Conservation (phyloP, 2,797 vertebrate species). For the Centroberyx gerrardi region DNA sequence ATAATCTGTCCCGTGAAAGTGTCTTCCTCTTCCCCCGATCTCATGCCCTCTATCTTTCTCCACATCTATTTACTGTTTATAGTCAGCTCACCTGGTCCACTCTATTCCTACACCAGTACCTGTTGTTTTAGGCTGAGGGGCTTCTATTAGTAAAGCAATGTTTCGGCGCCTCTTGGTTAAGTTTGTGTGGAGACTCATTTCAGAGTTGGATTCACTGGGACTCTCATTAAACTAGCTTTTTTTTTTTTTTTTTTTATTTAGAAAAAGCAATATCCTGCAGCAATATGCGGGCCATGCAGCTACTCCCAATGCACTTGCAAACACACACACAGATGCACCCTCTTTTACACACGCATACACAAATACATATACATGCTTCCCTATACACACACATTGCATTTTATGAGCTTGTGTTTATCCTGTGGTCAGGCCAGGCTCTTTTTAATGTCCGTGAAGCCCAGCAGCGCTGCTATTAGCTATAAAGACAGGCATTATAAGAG, state of each 20-base stretch:
- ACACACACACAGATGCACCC: conserved; percentile 51
- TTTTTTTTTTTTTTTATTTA: conserved; percentile 44
- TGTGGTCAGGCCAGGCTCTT: conserved; percentile 78
- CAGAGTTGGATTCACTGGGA: conserved; percentile 32
- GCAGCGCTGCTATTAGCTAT: conserved; percentile 77
- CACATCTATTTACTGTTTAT: neutral
- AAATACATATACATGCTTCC: conserved; percentile 34
- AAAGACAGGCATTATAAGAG: conserved; percentile 78
- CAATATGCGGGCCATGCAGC: conserved; percentile 20
- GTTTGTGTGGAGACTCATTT: conserved; percentile 36
- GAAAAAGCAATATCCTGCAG: conserved; percentile 74
- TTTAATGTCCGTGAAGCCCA: conserved; percentile 83
- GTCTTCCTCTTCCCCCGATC: neutral
- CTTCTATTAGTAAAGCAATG: conserved; percentile 9
- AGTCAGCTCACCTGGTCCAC: conserved; percentile 19
- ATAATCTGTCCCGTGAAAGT: conserved; percentile 23
- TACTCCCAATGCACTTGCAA: conserved; percentile 42
- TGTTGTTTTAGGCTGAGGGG: neutral
- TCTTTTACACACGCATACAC: conserved; percentile 20
- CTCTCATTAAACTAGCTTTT: conserved; percentile 34
- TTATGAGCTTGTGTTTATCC: conserved; percentile 82
- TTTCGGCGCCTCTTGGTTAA: conserved; percentile 2
- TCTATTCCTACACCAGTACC: neutral
- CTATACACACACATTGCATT: conserved; percentile 62
- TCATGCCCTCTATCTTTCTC: neutral